A percentile compares a stretch with the other conserved stretches of the same genome.
phyloP scores from a whole-genome alignment of 2,888 invertebrate species.

The Protodeltote pygarga region DNA sequence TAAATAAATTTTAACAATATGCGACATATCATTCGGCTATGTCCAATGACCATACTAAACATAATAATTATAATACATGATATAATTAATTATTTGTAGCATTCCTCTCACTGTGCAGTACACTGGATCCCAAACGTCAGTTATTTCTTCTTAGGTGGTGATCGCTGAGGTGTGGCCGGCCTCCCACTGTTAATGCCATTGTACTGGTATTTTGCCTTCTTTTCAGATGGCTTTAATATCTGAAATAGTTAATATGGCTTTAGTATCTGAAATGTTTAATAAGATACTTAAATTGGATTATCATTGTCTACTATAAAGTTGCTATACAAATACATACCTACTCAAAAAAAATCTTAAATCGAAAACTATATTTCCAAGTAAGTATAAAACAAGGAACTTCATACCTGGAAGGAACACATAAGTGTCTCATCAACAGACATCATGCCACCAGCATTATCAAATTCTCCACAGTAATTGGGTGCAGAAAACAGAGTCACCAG shows the following conservation, averaged over 20 bases:
- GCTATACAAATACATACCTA: neutral
- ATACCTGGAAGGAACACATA: slow-evolving; percentile 99
- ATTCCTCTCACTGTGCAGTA: slow-evolving; percentile 84
- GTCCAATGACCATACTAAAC: slow-evolving; percentile 78
- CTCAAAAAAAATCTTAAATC: too few species aligned
- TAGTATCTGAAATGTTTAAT: slow-evolving; percentile 45
- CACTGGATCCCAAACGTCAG: slow-evolving; percentile 82
- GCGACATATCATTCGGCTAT: slow-evolving; percentile 78
- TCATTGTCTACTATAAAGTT: neutral
- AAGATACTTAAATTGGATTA: too few species aligned
- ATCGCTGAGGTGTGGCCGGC: slow-evolving; percentile 94
- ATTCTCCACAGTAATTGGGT: slow-evolving; percentile 99
- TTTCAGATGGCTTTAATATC: slow-evolving; percentile 99
- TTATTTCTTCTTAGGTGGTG: slow-evolving; percentile 92
- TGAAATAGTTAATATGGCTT: slow-evolving; percentile 70
- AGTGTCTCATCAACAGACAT: slow-evolving; percentile 99
- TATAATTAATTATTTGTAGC: slow-evolving; percentile 85
- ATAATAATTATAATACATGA: slow-evolving; percentile 82
- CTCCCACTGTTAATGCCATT: slow-evolving; percentile 95
- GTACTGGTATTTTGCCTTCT: slow-evolving; percentile 99
- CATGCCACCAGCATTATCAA: slow-evolving; percentile 99
- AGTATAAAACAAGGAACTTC: neutral
- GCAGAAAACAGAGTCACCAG: slow-evolving; percentile 99
- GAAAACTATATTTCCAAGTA: neutral
- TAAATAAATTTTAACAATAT: slow-evolving; percentile 80